Conservation (phyloP, 2,797 vertebrate genomes). For the Meda fulgida region DNA sequence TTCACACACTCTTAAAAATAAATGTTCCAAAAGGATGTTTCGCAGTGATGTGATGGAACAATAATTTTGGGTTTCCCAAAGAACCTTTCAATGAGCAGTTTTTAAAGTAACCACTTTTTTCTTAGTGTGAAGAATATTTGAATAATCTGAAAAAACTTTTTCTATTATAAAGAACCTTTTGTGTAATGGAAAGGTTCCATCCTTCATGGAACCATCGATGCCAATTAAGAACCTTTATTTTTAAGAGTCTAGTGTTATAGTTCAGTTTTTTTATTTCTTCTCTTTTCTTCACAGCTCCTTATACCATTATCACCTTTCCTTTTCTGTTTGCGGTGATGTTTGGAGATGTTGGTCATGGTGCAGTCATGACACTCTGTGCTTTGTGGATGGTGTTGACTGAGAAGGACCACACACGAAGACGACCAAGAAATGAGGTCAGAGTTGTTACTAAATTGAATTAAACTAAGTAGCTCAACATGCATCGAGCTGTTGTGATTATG, state of each 20-base stretch:
- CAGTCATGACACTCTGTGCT: constrained; percentile 89
- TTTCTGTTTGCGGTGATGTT: constrained; percentile 98
- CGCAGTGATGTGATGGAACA: not conserved
- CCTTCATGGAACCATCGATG: not conserved
- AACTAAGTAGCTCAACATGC: not conserved
- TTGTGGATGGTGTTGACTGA: constrained; percentile 90
- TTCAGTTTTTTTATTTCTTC: not conserved
- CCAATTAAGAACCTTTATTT: not conserved
- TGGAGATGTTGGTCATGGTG: constrained; percentile 92
- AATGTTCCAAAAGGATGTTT: not conserved
- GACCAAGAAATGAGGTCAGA: constrained; percentile 86
- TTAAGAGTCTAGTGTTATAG: not conserved
- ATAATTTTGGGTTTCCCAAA: not conserved
- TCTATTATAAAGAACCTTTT: not conserved
- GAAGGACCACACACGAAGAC: constrained; percentile 81
- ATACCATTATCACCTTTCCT: constrained; percentile 94
- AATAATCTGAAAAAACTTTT: not conserved
- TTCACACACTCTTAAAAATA: not conserved
- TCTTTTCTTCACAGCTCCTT: constrained; percentile 82
- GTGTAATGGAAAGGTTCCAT: not conserved
- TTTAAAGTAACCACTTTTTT: not conserved
- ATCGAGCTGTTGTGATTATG: not conserved
- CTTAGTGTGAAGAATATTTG: not conserved
- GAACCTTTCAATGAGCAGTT: too few relatives aligned
- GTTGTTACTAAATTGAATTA: not conserved